Evolutionary conservation across 2,797 vertebrate species (phyloP).

Genomic region (Sebastes vulpes): DNA sequence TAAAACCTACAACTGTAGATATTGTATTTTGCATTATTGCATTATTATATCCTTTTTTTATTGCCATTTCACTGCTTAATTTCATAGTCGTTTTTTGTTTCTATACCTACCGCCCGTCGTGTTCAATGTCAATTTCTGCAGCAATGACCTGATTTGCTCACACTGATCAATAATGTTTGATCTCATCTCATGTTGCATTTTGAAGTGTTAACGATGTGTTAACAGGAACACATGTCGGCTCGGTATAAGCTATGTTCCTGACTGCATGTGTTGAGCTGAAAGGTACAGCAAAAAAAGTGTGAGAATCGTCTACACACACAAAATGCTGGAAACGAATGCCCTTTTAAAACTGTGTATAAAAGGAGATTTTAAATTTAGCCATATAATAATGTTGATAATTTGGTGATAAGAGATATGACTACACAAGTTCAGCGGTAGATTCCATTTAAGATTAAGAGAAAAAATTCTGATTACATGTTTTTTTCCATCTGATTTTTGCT

Average conservation of each 20-base stretch:
- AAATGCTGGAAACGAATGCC: not conserved
- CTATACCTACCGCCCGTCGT: not conserved
- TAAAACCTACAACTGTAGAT: not conserved
- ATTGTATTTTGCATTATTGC: not conserved
- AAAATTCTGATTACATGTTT: conserved; percentile 14
- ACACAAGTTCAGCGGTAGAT: not conserved
- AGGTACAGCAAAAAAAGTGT: not conserved
- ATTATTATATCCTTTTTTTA: not conserved
- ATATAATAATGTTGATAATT: not conserved
- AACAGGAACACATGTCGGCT: conserved; percentile 6
- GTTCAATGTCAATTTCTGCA: not conserved
- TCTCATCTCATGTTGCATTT: not conserved
- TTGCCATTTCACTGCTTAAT: not conserved
- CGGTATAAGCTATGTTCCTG: not conserved
- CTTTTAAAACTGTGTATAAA: conserved; percentile 3
- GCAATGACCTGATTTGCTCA: conserved; percentile 9
- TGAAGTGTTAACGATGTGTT: conserved; percentile 10
- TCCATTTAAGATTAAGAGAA: conserved; percentile 22
- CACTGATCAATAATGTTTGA: conserved; percentile 22
- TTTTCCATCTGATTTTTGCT: conserved; percentile 17
- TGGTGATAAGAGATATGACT: conserved; percentile 1
- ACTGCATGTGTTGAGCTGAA: not conserved
- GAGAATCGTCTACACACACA: not conserved
- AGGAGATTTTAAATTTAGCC: conserved; percentile 7
- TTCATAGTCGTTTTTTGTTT: not conserved